phyloP scores from a whole-genome alignment of 2,797 vertebrate genomes.

The Danionella dracula region DNA sequence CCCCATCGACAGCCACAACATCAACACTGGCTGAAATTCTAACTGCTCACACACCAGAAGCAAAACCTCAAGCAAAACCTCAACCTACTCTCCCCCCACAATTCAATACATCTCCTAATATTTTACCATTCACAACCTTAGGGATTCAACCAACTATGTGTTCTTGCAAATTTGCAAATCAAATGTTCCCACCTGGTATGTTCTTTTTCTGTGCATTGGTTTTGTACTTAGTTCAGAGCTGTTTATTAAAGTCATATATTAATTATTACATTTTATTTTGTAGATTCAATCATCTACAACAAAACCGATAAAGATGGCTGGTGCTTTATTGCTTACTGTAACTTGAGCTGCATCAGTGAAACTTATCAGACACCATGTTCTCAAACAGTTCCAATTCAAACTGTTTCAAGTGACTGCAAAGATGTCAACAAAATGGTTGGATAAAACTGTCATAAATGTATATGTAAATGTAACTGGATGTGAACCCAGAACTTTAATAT shows the following conservation, averaged over 20 bases:
- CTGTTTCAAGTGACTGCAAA: neutral
- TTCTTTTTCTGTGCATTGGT: neutral
- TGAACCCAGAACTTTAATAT: neutral
- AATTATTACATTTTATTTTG: neutral
- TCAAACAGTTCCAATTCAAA: slow-evolving; percentile 5
- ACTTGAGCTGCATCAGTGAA: neutral
- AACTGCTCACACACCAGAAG: too few species aligned
- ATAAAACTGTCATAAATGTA: neutral
- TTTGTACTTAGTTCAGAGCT: too few species aligned
- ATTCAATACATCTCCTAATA: too few species aligned
- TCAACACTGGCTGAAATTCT: too few species aligned
- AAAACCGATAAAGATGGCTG: neutral
- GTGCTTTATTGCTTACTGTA: neutral
- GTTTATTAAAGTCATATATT: neutral
- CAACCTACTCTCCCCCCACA: too few species aligned
- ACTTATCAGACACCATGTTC: neutral
- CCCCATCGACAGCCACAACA: too few species aligned
- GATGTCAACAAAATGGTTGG: neutral
- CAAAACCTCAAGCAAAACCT: too few species aligned
- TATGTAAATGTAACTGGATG: neutral
- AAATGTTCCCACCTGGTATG: slow-evolving; percentile 15
- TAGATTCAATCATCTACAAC: neutral
- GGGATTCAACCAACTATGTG: neutral
- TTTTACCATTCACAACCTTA: too few species aligned
- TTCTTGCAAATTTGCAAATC: slow-evolving; percentile 14